Conservation (phyloP, 2,797 vertebrate genomes). For the Rachycentron canadum region DNA sequence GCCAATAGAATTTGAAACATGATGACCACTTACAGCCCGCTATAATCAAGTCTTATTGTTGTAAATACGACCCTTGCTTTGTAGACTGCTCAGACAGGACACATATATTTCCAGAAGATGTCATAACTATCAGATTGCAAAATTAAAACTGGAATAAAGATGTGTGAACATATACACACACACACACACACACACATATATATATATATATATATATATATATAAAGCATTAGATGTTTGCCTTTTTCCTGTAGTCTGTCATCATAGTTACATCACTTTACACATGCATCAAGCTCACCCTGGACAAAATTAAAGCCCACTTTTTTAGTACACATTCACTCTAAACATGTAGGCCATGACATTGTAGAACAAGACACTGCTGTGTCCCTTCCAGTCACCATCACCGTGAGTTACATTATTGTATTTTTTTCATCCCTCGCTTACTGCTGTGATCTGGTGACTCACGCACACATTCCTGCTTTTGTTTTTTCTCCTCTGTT, state of each 20-base stretch:
- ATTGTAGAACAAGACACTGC: conserved; percentile 25
- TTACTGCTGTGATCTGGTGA: conserved; percentile 63
- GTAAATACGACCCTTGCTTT: conserved; percentile 6
- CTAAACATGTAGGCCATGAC: conserved; percentile 20
- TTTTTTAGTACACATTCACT: conserved; percentile 29
- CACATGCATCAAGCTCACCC: conserved; percentile 31
- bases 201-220: too few relatives aligned
- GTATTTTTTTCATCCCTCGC: conserved; percentile 17
- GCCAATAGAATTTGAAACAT: conserved; percentile 6
- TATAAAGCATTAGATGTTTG: too few relatives aligned
- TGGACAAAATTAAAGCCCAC: conserved; percentile 42
- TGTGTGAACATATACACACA: background rate
- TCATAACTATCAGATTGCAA: background rate
- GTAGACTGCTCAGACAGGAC: background rate
- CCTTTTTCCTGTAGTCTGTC: conserved; percentile 22
- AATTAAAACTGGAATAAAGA: background rate
- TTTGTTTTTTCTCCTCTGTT: conserved; percentile 60
- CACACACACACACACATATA: too few relatives aligned
- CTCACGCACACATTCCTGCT: conserved; percentile 40
- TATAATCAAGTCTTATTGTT: conserved; percentile 18
- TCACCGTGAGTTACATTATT: conserved; percentile 40
- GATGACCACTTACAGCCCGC: conserved; percentile 19
- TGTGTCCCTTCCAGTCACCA: conserved; percentile 54
- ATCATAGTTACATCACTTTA: conserved; percentile 53
- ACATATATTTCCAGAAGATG: conserved; percentile 10